Evolutionary conservation across 2,113 vertebrate species (phyloP).

Genomic region (Lasiurus cinereus): DNA sequence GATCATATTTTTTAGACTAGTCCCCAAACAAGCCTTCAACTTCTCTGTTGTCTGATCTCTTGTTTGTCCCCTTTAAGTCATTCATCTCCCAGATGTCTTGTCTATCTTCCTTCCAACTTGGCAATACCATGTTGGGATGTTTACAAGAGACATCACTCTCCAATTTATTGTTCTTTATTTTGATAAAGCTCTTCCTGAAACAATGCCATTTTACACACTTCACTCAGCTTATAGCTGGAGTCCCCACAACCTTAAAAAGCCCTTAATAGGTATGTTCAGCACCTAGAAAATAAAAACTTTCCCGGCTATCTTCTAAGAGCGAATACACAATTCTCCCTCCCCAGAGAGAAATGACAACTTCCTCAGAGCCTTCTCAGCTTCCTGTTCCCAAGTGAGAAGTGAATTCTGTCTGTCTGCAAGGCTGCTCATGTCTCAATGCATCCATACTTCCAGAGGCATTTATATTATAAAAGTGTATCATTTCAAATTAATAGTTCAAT

Average conservation of each 20-base stretch:
- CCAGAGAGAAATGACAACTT: neutral
- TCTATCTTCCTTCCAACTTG: neutral
- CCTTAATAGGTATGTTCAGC: neutral
- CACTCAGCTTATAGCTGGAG: neutral
- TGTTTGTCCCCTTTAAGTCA: neutral
- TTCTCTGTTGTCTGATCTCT: neutral
- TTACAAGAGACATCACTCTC: neutral
- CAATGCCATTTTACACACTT: neutral
- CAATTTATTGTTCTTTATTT: neutral
- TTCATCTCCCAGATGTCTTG: neutral
- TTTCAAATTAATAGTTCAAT: conserved; percentile 48
- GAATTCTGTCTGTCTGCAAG: neutral
- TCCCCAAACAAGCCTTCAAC: neutral
- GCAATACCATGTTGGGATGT: neutral
- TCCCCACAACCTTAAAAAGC: neutral
- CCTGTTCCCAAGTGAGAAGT: neutral
- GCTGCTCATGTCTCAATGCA: neutral
- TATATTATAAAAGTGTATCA: neutral
- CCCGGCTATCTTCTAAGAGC: neutral
- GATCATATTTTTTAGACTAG: neutral
- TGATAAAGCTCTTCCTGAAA: neutral
- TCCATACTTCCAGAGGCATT: neutral
- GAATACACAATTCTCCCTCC: neutral
- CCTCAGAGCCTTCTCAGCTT: neutral
- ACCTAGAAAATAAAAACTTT: neutral